Evolutionary conservation across 1,140 invertebrate genomes (phyloP).

Genomic region (Drosophila funebris): DNA sequence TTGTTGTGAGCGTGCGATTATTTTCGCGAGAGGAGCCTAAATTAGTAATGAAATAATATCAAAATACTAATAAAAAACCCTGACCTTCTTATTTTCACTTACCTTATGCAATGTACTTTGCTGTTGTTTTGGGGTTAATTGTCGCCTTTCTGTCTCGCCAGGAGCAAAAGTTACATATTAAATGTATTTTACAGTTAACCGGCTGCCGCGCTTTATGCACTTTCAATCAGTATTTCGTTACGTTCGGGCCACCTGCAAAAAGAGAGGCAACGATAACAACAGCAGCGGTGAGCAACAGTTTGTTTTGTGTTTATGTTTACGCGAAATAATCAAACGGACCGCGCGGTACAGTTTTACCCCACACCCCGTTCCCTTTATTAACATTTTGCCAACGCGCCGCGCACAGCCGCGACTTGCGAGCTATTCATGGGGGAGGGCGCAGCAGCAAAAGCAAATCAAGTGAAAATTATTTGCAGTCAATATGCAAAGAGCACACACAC

Average conservation of each 20-base stretch:
- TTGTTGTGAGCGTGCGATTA: no score
- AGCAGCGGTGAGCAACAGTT: conserved; percentile 69
- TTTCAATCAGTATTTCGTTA: conserved; percentile 46
- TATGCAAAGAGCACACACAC: conserved; percentile 64
- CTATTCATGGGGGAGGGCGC: conserved; percentile 5
- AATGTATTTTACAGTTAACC: conserved; percentile 30
- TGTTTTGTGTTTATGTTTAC: conserved; percentile 80
- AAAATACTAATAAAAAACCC: not conserved
- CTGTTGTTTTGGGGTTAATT: not conserved
- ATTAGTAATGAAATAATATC: not conserved
- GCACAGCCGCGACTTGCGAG: no score
- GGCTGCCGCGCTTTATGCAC: conserved; percentile 31
- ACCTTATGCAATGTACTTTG: conserved; percentile 29
- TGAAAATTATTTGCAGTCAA: conserved; percentile 78
- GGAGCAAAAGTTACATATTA: conserved; percentile 32
- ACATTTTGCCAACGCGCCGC: conserved; percentile 8
- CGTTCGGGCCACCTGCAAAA: conserved; percentile 58
- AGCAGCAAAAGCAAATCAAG: conserved; percentile 64
- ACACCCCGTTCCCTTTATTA: conserved; percentile 42
- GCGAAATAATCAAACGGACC: conserved; percentile 73
- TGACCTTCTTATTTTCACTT: not conserved
- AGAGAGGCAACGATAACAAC: conserved; percentile 64
- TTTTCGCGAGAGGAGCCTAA: no score
- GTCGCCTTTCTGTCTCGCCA: conserved; percentile 26
- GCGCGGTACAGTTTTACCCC: conserved; percentile 74